Percentiles rank a stretch among this genome's conserved stretches.
Conservation (phyloP, 2,113 vertebrate genomes). For the Glaucomys volans region DNA sequence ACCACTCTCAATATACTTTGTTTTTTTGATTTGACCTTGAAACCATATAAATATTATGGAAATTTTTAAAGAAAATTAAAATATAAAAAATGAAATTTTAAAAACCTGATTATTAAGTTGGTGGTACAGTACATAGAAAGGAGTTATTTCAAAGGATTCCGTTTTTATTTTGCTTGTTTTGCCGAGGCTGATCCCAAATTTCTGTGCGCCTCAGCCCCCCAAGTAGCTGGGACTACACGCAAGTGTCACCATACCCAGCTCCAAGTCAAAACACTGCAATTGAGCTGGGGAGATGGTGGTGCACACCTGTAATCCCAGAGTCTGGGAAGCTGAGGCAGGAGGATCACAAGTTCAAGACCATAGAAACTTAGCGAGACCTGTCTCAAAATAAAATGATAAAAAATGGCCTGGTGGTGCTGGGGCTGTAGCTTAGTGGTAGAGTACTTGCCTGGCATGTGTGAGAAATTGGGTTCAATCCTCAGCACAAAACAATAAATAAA, state of each 20-base stretch:
- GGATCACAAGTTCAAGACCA: too few species aligned
- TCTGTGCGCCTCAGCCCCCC: not conserved
- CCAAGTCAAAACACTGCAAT: not conserved
- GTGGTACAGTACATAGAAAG: not conserved
- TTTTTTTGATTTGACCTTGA: not conserved
- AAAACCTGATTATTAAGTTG: not conserved
- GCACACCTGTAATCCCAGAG: too few species aligned
- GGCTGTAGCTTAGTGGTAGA: too few species aligned
- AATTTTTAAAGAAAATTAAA: constrained; percentile 32
- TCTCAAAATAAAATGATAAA: too few species aligned
- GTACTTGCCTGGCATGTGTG: too few species aligned
- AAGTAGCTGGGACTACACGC: not conserved
- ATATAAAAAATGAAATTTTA: not conserved
- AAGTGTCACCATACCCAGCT: not conserved
- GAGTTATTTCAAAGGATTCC: not conserved
- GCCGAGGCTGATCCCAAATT: not conserved
- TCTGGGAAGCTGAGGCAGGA: too few species aligned
- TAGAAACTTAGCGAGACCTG: too few species aligned
- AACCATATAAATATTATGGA: not conserved
- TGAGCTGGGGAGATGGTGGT: too few species aligned
- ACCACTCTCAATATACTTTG: not conserved
- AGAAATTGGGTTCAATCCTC: too few species aligned
- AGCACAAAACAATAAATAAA: too few species aligned
- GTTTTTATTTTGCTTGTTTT: not conserved
- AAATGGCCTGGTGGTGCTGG: too few species aligned